Conservation (phyloP, 1,140 invertebrate species). For the Triops longicaudatus region DNA sequence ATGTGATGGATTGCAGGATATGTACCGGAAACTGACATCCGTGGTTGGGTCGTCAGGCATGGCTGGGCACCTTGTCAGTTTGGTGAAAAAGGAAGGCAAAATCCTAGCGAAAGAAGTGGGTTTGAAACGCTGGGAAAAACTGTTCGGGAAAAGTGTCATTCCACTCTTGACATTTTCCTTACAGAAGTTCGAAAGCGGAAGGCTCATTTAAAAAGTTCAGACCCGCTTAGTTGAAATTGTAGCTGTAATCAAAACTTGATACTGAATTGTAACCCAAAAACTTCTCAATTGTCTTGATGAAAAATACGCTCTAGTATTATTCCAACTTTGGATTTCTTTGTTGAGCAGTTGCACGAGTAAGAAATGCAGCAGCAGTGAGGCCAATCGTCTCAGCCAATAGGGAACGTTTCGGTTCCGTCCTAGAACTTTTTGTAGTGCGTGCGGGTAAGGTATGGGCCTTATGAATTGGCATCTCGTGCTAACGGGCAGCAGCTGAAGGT, state of each 20-base stretch:
- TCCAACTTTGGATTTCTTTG: not conserved
- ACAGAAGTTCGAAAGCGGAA: no score
- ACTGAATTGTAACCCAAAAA: no score
- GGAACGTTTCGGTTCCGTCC: not conserved
- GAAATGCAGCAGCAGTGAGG: not conserved
- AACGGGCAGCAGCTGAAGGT: not conserved
- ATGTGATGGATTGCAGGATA: slow-evolving; percentile 2
- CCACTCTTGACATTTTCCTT: no score
- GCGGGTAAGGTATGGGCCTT: no score
- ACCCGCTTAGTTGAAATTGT: no score
- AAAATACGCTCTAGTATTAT: not conserved
- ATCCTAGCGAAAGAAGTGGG: no score
- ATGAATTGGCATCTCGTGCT: no score
- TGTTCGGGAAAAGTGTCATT: no score
- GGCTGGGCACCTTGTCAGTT: slow-evolving; percentile 2
- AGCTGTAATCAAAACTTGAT: no score
- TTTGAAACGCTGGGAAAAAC: no score
- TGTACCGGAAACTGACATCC: slow-evolving; percentile 5
- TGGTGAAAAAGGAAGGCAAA: not conserved
- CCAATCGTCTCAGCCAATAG: not conserved
- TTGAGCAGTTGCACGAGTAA: not conserved
- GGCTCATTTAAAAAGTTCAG: no score
- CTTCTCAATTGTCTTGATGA: not conserved
- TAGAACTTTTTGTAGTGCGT: not conserved
- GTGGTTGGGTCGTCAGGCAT: slow-evolving; percentile 8